phyloP scores from a whole-genome alignment of 1,140 invertebrate genomes.

The Zophobas atratus region DNA sequence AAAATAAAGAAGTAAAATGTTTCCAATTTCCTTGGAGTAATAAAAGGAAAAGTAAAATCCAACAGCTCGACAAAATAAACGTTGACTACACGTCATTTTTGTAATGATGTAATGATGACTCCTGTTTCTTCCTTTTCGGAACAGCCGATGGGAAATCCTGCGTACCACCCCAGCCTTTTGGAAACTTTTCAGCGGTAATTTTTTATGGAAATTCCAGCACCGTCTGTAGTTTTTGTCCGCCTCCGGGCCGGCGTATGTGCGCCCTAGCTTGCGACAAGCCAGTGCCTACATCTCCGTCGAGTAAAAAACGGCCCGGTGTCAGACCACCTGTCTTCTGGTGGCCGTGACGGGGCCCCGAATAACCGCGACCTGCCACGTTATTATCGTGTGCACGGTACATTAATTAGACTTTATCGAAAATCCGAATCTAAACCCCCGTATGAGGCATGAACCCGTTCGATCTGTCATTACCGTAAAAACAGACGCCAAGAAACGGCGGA shows the following conservation, averaged over 20 bases:
- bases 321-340: slow-evolving; percentile 39
- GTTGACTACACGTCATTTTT: too few relatives aligned
- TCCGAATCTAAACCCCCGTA: slow-evolving; percentile 39
- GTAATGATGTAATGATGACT: too few relatives aligned
- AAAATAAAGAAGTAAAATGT: too few relatives aligned
- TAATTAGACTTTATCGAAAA: slow-evolving; percentile 49
- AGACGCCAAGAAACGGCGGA: neutral
- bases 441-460: slow-evolving; percentile 7
- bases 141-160: too few relatives aligned
- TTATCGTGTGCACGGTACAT: slow-evolving; percentile 44
- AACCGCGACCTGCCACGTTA: slow-evolving; percentile 42
- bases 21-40: too few relatives aligned
- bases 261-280: neutral
- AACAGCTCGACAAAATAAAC: too few relatives aligned
- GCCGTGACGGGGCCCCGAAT: slow-evolving; percentile 35
- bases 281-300: neutral
- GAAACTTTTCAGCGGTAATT: too few relatives aligned
- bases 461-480: slow-evolving; percentile 50
- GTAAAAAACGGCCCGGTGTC: slow-evolving; percentile 42
- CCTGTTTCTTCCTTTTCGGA: too few relatives aligned
- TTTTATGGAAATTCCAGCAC: too few relatives aligned
- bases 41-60: too few relatives aligned
- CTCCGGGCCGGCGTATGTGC: slow-evolving; percentile 3
- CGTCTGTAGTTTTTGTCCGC: neutral
- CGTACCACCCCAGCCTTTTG: too few relatives aligned